A percentile compares a stretch with the other conserved stretches of the same genome.
Conservation (phyloP, 2,113 vertebrate genomes). For the Dermatemys mawii region DNA sequence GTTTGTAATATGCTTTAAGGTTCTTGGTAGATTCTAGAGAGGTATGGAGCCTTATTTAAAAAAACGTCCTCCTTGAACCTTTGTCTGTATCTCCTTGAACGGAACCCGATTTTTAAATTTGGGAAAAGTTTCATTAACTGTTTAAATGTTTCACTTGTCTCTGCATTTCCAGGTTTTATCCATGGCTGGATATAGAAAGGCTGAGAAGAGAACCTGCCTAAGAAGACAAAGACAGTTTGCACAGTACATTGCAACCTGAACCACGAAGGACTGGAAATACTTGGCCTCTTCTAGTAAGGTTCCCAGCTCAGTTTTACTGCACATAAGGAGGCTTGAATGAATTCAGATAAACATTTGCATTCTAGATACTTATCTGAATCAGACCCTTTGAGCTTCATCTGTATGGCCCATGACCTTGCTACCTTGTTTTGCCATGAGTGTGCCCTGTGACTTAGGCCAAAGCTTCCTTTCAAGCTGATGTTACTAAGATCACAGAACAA, state of each 20-base stretch:
- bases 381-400: constrained; percentile 21
- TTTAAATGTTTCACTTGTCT: constrained; percentile 37
- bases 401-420: neutral
- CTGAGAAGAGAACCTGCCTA: neutral
- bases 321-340: neutral
- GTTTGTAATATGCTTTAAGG: neutral
- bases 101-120: constrained; percentile 18
- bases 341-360: neutral
- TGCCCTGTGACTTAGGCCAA: neutral
- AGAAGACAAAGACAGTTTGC: neutral
- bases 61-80: neutral
- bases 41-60: neutral
- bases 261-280: neutral
- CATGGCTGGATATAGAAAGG: neutral
- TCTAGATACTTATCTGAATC: constrained; percentile 3
- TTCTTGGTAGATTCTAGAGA: neutral
- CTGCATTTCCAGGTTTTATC: neutral
- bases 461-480: neutral
- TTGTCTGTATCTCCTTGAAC: neutral
- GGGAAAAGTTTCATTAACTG: constrained; percentile 36
- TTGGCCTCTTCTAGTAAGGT: constrained; percentile 9
- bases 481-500: neutral
- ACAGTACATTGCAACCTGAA: neutral
- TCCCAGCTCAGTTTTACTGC: neutral
- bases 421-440: neutral